Evolutionary conservation across 2,888 invertebrate species (phyloP).

Genomic region (Eulithis prunata): DNA sequence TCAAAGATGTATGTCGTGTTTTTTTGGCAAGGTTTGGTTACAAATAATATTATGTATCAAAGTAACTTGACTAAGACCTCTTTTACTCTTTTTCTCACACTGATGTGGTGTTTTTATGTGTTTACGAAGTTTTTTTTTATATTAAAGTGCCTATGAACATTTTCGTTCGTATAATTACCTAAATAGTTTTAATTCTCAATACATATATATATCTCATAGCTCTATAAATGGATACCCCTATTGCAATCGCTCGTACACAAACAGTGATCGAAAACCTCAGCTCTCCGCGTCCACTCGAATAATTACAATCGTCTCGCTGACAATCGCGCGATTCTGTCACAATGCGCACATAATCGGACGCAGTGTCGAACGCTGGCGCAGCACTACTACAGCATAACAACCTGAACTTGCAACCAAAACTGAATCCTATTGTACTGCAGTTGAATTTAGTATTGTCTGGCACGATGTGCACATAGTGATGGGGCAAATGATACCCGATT

Average conservation of each 20-base stretch:
- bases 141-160: too few species aligned
- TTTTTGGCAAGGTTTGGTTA: too few species aligned
- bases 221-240: constrained; percentile 35
- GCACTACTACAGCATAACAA: constrained; percentile 59
- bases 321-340: constrained; percentile 82
- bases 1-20: too few species aligned
- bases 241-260: constrained; percentile 56
- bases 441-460: constrained; percentile 12
- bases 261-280: constrained; percentile 70
- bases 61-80: too few species aligned
- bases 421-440: constrained; percentile 28
- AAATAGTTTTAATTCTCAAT: too few species aligned
- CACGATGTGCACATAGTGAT: constrained; percentile 55
- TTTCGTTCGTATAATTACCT: too few species aligned
- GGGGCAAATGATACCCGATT: constrained; percentile 71
- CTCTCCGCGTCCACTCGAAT: constrained; percentile 74
- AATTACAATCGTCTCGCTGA: constrained; percentile 83
- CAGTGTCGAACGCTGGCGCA: constrained; percentile 63
- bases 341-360: constrained; percentile 82
- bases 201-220: too few species aligned
- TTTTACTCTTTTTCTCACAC: too few species aligned
- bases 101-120: too few species aligned
- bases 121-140: too few species aligned
- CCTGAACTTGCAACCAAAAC: constrained; percentile 40
- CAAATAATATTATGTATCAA: too few species aligned